Evolutionary conservation across 1,140 invertebrate species (phyloP), one percentile per base, ranked within the genome.

Genomic region (Nasonia giraulti): DNA sequence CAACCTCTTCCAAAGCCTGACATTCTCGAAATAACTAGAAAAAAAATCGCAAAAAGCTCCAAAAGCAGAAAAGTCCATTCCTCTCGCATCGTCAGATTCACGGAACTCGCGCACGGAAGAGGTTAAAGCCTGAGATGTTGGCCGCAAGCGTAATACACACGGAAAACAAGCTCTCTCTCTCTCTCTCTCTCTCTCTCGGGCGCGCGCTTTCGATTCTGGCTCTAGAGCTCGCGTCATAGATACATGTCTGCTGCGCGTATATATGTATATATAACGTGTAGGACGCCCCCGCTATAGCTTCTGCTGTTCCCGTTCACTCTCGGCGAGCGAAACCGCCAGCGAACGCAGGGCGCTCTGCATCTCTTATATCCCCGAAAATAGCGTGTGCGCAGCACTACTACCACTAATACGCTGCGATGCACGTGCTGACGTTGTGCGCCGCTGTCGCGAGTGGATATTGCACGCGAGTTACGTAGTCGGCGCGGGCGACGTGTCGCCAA

Each of bases 261-360:
- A 77, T 77, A 37, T 50, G 31, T 50, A 4, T 71, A 37, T 37
- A 37, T 37, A 37, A 37, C 8, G 14, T 14, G 37, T 12, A 8
- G 81, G 84, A 89, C 91, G 90, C 91, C 91, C 91, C 90, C 91
- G 89, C 89, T 87, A 27, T 27, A 85, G 83, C 86, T 73, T 85
- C 8, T 10, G 40, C 40, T 83, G 83, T 37, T 87, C 68, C 12
- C 68, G 68, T 71, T 71, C 68, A 44, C 40, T 44, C 8, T n/a
- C 12, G 0, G 47, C 47, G 47, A 12, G 47, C 27, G 27, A 27
- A 50, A 12, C 44, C 44, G 44, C 4, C 10, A 27, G 27, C 12
- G 47, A 50, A 50, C 20, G 6, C 55, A 62, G 20, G 20, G 20
- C 17, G 55, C 55, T 62, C 55, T 62, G 55, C 55, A 62, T 62